Conservation (phyloP, 2,888 invertebrate genomes). For the Erynnis tages region DNA sequence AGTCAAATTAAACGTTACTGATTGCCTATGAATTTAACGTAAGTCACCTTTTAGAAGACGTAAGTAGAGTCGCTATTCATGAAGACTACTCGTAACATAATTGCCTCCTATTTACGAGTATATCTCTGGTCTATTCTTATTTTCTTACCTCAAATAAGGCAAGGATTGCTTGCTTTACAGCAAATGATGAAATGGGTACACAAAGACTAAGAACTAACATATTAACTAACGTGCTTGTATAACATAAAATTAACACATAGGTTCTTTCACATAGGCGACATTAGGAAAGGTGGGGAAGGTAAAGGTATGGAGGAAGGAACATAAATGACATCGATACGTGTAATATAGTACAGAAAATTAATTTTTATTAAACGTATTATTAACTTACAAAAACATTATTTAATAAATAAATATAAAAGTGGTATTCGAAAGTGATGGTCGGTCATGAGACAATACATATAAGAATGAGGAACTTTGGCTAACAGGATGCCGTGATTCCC, state of each 20-base stretch:
- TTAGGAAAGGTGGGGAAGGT: conserved; percentile 23
- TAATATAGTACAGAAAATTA: conserved; percentile 74
- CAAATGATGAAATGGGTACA: too few species aligned
- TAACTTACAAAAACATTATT: conserved; percentile 74
- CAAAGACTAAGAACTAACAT: too few species aligned
- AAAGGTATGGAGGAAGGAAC: conserved; percentile 29
- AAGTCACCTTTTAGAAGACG: too few species aligned
- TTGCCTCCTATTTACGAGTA: too few species aligned
- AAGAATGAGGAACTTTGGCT: conserved; percentile 46
- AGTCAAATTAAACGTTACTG: too few species aligned
- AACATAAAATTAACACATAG: neutral
- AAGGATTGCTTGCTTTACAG: too few species aligned
- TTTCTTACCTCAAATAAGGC: too few species aligned
- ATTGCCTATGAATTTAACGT: too few species aligned
- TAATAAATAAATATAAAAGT: conserved; percentile 71
- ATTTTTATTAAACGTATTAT: conserved; percentile 71
- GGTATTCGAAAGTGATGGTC: conserved; percentile 53
- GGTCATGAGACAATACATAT: conserved; percentile 58
- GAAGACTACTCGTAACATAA: too few species aligned
- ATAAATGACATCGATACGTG: conserved; percentile 55
- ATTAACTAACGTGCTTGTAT: too few species aligned
- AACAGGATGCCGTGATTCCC: conserved; percentile 27
- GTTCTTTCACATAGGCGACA: conserved; percentile 4
- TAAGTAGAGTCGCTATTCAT: too few species aligned
- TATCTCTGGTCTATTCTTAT: too few species aligned